Conservation (phyloP, 2,113 vertebrate genomes). For the Potamarius usumacintae region DNA sequence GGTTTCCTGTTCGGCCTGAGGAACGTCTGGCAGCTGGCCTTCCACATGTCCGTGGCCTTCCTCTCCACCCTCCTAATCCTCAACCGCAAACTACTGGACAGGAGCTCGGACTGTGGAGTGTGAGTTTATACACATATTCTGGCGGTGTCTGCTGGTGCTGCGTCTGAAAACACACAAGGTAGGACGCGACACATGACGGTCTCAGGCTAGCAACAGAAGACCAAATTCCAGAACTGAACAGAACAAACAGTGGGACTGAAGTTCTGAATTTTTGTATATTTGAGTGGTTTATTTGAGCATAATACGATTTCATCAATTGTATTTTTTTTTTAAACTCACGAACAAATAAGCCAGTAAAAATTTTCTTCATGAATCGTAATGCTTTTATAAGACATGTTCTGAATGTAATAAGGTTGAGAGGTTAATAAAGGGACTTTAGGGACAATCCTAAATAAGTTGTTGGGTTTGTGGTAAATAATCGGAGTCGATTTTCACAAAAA, state of each 20-base stretch:
- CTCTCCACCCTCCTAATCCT: slow-evolving; percentile 84
- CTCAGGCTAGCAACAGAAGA: neutral
- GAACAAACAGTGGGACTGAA: neutral
- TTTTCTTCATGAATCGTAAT: neutral
- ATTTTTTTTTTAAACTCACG: neutral
- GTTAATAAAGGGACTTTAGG: neutral
- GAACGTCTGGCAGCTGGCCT: slow-evolving; percentile 88
- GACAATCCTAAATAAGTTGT: neutral
- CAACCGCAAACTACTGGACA: slow-evolving; percentile 80
- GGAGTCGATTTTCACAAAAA: neutral
- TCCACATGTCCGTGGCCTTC: slow-evolving; percentile 85
- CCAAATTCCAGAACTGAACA: neutral
- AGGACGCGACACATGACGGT: neutral
- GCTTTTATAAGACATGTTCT: neutral
- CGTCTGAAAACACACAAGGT: neutral
- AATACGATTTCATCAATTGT: neutral
- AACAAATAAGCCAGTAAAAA: neutral
- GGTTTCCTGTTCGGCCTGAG: slow-evolving; percentile 80
- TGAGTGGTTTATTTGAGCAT: neutral
- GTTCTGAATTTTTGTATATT: neutral
- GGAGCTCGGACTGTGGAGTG: slow-evolving; percentile 79
- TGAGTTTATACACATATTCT: slow-evolving; percentile 63
- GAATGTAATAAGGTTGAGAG: slow-evolving; percentile 14
- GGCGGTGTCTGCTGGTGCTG: neutral
- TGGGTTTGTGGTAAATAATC: neutral